phyloP scores from a whole-genome alignment of 2,113 vertebrate genomes.

The Verasper variegatus region DNA sequence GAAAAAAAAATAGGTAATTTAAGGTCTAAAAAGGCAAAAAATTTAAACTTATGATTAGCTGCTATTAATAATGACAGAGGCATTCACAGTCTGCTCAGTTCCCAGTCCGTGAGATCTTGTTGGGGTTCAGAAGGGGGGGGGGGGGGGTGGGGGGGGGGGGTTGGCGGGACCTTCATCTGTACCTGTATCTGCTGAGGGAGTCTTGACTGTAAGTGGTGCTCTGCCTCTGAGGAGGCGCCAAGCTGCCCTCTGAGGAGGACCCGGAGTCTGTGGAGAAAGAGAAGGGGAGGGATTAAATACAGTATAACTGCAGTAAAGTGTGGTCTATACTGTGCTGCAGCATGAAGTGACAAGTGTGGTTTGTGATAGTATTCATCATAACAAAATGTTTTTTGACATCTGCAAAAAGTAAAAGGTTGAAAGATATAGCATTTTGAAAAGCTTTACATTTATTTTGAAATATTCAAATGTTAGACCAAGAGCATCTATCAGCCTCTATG shows the following conservation, averaged over 20 bases:
- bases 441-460: too few species aligned
- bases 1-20: not conserved
- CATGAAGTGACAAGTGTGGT: too few species aligned
- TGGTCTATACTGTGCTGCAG: not conserved
- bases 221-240: conserved; percentile 69
- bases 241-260: conserved; percentile 79
- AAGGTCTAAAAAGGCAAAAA: conserved; percentile 17
- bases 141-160: conserved; percentile 25
- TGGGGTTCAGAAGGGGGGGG: conserved; percentile 34
- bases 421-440: too few species aligned
- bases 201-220: conserved; percentile 77
- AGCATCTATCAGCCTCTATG: too few species aligned
- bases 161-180: conserved; percentile 76
- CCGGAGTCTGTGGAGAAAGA: conserved; percentile 72
- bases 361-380: not conserved
- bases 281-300: not conserved
- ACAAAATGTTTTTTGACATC: not conserved
- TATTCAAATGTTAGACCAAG: not conserved
- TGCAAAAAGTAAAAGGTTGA: too few species aligned
- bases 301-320: not conserved
- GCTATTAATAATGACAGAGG: conserved; percentile 9
- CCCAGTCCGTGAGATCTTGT: conserved; percentile 64
- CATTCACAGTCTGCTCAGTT: conserved; percentile 49
- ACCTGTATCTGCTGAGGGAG: conserved; percentile 85
- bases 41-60: conserved; percentile 36